Percentiles rank a stretch among this genome's conserved stretches.
These are phyloP conservation scores for Clarias gariepinus DNA, from an alignment of 2,113 vertebrate species.

Conservation along the genomic window DNA sequence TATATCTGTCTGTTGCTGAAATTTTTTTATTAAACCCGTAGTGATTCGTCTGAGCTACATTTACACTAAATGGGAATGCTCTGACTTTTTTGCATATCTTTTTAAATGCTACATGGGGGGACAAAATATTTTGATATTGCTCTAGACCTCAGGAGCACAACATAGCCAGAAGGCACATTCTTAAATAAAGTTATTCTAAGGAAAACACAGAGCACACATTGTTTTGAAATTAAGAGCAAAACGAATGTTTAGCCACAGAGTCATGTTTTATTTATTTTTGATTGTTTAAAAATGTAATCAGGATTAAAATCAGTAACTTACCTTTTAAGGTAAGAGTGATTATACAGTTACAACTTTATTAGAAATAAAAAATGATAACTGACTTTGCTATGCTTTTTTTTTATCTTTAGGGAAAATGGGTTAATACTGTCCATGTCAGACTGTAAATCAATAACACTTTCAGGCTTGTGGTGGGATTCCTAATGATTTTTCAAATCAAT, in stretches of 20 bases:
- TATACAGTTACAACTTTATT: not conserved
- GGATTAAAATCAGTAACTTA: not conserved
- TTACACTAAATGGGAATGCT: not conserved
- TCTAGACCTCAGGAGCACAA: not conserved
- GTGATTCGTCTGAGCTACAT: not conserved
- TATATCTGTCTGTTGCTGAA: not conserved
- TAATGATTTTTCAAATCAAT: conserved; percentile 28
- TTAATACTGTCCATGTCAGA: not conserved
- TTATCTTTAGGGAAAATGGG: not conserved
- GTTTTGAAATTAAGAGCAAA: not conserved
- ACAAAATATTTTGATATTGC: not conserved
- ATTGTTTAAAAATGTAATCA: not conserved
- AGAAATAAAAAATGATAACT: not conserved
- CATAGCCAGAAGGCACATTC: not conserved
- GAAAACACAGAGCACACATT: not conserved
- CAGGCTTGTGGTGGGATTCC: conserved; percentile 14
- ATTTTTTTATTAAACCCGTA: not conserved
- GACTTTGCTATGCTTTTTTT: not conserved
- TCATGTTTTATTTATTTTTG: not conserved
- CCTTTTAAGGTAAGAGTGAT: not conserved
- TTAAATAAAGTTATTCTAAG: not conserved
- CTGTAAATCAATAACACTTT: not conserved
- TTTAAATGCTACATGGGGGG: not conserved
- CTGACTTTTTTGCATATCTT: not conserved
- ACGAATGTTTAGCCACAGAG: not conserved